A percentile compares a stretch with the other conserved stretches of the same genome.
Conservation (phyloP, 2,113 vertebrate genomes). For the Cyanoderma ruficeps region DNA sequence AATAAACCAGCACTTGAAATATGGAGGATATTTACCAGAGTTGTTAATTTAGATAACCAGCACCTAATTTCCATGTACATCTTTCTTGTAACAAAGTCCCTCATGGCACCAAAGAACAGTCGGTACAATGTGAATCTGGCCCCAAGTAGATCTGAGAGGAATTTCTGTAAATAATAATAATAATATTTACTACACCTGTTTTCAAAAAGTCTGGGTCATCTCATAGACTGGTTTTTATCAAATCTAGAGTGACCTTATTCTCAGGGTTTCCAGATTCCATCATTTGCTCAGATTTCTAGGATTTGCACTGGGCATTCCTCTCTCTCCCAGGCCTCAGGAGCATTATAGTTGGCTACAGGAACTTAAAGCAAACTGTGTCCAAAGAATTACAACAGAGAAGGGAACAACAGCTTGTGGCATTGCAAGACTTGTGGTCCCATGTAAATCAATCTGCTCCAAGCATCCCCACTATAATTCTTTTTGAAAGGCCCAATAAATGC, state of each 20-base stretch:
- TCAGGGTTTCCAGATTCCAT: not conserved
- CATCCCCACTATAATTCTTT: slow-evolving; percentile 21
- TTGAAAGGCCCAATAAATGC: slow-evolving; percentile 35
- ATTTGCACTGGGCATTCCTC: not conserved
- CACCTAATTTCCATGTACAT: not conserved
- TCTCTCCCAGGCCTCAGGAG: not conserved
- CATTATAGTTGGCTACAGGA: not conserved
- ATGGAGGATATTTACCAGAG: not conserved
- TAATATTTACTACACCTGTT: not conserved
- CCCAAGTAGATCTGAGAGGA: not conserved
- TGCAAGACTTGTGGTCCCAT: not conserved
- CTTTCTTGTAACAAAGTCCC: not conserved
- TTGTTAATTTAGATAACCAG: not conserved
- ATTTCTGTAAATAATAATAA: not conserved
- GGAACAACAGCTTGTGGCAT: slow-evolving; percentile 13
- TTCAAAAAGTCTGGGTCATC: not conserved
- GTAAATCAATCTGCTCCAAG: slow-evolving; percentile 19
- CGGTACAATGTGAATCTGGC: not conserved
- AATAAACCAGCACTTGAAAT: not conserved
- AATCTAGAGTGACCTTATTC: not conserved
- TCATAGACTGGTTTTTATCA: not conserved
- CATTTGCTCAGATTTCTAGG: not conserved
- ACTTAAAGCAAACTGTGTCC: not conserved
- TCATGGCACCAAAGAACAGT: fast-evolving
- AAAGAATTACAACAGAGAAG: not conserved